These are phyloP conservation scores for Gopherus flavomarginatus DNA, from an alignment of 2,113 vertebrate species.

Conservation along the genomic window DNA sequence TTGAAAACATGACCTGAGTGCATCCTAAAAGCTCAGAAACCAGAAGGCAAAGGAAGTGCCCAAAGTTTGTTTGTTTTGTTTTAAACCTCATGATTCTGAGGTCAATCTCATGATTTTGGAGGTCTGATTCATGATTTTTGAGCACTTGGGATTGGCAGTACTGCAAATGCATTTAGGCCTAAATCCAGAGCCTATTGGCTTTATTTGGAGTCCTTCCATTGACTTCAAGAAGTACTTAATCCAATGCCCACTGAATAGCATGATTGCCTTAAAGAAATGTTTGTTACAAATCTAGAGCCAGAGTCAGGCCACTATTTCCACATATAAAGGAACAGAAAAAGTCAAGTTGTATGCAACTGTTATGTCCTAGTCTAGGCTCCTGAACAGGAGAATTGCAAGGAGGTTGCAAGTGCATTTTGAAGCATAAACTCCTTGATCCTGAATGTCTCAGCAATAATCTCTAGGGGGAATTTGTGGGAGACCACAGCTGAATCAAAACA, in stretches of 20 bases:
- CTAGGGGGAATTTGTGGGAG: neutral
- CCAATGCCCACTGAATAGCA: neutral
- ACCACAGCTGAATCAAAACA: neutral
- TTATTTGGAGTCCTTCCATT: neutral
- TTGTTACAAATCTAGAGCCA: neutral
- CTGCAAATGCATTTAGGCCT: neutral
- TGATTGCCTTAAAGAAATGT: neutral
- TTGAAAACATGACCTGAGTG: neutral
- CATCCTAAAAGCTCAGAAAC: neutral
- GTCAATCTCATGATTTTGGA: too few species aligned
- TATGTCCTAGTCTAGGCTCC: rapidly evolving
- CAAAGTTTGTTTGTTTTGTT: neutral
- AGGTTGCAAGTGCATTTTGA: neutral
- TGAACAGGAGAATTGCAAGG: neutral
- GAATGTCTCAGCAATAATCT: neutral
- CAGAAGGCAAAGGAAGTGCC: neutral
- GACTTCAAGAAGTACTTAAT: neutral
- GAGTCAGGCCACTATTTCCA: neutral
- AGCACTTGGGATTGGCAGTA: neutral
- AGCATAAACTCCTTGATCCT: neutral
- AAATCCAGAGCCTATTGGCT: neutral
- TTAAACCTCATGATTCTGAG: neutral
- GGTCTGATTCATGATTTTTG: neutral
- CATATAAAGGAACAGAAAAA: neutral
- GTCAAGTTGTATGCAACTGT: neutral